Percentiles rank a stretch among this genome's conserved stretches.
phyloP scores from a whole-genome alignment of 2,797 vertebrate genomes.

The Neosalanx taihuensis region DNA sequence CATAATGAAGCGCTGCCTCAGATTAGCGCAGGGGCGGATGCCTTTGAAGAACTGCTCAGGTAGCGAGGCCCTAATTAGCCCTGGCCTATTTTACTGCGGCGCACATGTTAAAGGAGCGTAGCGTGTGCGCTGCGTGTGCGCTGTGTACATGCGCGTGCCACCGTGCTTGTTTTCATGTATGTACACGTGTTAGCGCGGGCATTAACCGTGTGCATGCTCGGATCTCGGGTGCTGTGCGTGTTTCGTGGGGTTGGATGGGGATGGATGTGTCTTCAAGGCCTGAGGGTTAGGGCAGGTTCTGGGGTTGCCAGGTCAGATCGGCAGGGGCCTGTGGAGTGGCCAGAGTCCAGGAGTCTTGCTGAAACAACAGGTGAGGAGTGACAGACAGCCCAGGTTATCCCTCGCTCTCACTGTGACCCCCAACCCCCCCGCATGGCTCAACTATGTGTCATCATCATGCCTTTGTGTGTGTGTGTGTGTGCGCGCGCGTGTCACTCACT shows the following conservation, averaged over 20 bases:
- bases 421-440: background rate
- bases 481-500: background rate
- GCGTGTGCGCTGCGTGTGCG: background rate
- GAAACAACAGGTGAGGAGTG: constrained; percentile 36
- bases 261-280: too few relatives aligned
- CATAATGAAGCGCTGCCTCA: constrained; percentile 75
- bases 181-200: background rate
- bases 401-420: constrained; percentile 18
- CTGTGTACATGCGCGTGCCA: constrained; percentile 18
- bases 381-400: constrained; percentile 24
- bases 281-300: too few relatives aligned
- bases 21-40: constrained; percentile 67
- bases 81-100: constrained; percentile 69
- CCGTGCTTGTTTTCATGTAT: background rate
- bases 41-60: constrained; percentile 77
- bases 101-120: constrained; percentile 49
- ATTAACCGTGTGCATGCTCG: background rate
- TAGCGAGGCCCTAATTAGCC: constrained; percentile 76
- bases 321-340: background rate
- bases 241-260: too few relatives aligned
- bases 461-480: background rate
- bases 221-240: too few relatives aligned
- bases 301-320: background rate
- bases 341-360: background rate
- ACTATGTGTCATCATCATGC: background rate